Evolutionary conservation across 2,797 vertebrate species (phyloP).

Genomic region (Nyctalus aviator): DNA sequence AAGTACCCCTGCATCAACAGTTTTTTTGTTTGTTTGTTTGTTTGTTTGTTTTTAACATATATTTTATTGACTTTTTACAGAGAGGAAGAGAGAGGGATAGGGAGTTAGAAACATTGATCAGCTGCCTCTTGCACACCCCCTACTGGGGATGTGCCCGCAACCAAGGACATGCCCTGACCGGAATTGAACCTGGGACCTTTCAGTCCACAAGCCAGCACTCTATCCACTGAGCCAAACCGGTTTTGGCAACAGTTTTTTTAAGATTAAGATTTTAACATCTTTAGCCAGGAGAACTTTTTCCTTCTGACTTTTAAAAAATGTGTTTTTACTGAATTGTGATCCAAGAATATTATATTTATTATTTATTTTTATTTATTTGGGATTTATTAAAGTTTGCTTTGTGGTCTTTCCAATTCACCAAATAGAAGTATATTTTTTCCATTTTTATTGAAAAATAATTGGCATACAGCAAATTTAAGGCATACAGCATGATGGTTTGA

Average conservation of each 20-base stretch:
- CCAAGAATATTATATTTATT: background rate
- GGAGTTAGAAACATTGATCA: too few species aligned
- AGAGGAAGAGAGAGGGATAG: too few species aligned
- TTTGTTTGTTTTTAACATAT: background rate
- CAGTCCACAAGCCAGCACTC: too few species aligned
- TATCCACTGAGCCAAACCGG: too few species aligned
- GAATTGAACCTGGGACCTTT: too few species aligned
- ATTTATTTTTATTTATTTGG: slow-evolving; percentile 3
- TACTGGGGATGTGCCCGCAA: too few species aligned
- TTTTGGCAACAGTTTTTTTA: background rate
- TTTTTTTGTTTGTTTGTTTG: slow-evolving; percentile 35
- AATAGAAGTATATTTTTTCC: background rate
- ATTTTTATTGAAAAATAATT: background rate
- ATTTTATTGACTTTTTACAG: too few species aligned
- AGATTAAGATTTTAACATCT: background rate
- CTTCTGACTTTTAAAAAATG: background rate
- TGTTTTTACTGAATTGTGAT: background rate
- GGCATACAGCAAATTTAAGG: background rate
- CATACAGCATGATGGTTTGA: background rate
- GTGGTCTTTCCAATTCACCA: background rate
- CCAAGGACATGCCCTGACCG: too few species aligned
- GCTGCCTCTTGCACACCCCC: too few species aligned
- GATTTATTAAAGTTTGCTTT: background rate
- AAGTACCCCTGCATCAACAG: background rate
- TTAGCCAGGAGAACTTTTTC: background rate